phyloP scores from a whole-genome alignment of 2,888 invertebrate genomes.

The Netelia melanura region DNA sequence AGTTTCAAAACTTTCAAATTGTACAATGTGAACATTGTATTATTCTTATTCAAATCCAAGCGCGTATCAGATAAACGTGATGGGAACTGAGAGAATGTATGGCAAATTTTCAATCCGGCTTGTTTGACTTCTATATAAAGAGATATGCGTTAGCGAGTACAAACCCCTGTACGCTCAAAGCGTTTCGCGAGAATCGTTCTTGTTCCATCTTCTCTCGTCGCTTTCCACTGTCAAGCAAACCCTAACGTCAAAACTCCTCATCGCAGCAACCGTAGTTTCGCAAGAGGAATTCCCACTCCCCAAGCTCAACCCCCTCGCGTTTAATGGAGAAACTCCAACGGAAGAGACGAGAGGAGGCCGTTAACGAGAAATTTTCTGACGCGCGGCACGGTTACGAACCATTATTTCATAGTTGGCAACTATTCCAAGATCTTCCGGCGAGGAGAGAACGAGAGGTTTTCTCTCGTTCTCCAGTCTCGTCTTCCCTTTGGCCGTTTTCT shows the following conservation, averaged over 20 bases:
- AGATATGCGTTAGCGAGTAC: background rate
- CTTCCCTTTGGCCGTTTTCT: constrained; percentile 16
- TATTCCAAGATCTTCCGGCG: constrained; percentile 64
- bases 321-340: constrained; percentile 65
- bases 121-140: constrained; percentile 38
- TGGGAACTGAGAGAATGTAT: constrained; percentile 14
- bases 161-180: constrained; percentile 4
- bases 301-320: background rate
- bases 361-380: constrained; percentile 68
- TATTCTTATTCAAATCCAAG: too few species aligned
- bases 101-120: constrained; percentile 35
- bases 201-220: constrained; percentile 38
- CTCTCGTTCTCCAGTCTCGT: constrained; percentile 16
- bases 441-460: constrained; percentile 17
- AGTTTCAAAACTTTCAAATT: background rate
- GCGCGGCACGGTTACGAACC: constrained; percentile 27
- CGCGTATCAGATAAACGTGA: constrained; percentile 9
- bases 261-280: constrained; percentile 11
- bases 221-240: constrained; percentile 40
- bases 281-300: constrained; percentile 44
- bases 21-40: background rate
- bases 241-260: constrained; percentile 28
- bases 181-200: constrained; percentile 43
- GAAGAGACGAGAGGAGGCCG: constrained; percentile 49
- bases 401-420: constrained; percentile 68